Percentiles rank a stretch among this genome's conserved stretches.
Evolutionary conservation across 2,797 vertebrate species (phyloP).

Genomic region (Carcharodon carcharias): DNA sequence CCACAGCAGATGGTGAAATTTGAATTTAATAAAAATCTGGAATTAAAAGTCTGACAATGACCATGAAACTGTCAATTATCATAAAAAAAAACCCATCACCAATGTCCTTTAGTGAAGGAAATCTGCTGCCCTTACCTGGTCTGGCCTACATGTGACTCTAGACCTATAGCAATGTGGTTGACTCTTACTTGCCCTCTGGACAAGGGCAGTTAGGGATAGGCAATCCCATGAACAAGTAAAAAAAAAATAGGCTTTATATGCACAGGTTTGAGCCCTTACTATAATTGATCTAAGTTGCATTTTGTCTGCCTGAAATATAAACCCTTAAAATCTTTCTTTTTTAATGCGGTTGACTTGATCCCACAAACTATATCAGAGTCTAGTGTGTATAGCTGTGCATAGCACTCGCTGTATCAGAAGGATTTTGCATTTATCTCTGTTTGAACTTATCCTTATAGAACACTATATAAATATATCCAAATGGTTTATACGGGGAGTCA

Average conservation of each 20-base stretch:
- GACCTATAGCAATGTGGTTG: too few species aligned
- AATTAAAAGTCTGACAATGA: too few species aligned
- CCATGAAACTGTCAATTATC: too few species aligned
- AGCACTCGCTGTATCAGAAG: neutral
- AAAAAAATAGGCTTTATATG: neutral
- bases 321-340: neutral
- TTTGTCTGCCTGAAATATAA: neutral
- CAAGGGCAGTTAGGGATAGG: too few species aligned
- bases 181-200: too few species aligned
- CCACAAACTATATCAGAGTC: neutral
- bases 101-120: too few species aligned
- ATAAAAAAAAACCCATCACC: too few species aligned
- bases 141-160: too few species aligned
- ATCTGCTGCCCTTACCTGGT: too few species aligned
- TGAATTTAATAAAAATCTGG: too few species aligned
- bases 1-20: too few species aligned
- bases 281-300: neutral
- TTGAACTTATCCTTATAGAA: neutral
- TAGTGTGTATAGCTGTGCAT: neutral
- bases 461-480: neutral
- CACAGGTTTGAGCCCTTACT: neutral
- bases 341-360: neutral
- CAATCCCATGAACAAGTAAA: too few species aligned
- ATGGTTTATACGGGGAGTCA: neutral
- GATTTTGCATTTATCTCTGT: neutral